Evolutionary conservation across 2,113 vertebrate species (phyloP), one percentile per base, ranked within the genome.

Genomic region (Promerops cafer): DNA sequence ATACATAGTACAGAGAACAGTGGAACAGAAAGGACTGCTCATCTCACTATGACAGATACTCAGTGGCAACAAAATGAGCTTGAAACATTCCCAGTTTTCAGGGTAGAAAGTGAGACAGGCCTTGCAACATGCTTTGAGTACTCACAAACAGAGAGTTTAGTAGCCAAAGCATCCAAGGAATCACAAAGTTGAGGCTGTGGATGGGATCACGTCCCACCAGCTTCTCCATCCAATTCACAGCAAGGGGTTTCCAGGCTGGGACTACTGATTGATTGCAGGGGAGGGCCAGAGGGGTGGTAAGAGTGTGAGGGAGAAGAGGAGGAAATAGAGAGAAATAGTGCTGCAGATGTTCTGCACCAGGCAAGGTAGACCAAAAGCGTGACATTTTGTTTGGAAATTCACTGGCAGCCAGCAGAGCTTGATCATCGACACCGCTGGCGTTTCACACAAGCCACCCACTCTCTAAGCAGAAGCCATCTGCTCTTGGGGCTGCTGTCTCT

Each of bases 351-450:
- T 80, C 37, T 66, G 56, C 13, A 63, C 28, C 27, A 27, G 1
- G 3, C n/a, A 30, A 65, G 28, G 27, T 21, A 63, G 68, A 72
- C 42, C 39, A 12, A 20, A 22, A 76, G 35, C 0, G 0, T 45
- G 70, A n/a, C 9, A 16, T 56, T 75, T 53, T 13, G 13, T 75
- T 75, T 76, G 61, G 74, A 82, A 87, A 54, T 74, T 15, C 4
- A 0, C 71, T 77, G 78, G 57, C 39, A 69, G n/a, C 30, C 5
- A 22, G 60, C 9, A 7, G 40, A 83, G 30, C 35, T 61, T 22
- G 27, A 72, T 47, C 75, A 42, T 45, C 4, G 0, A 2, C 1
- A 1, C n/a, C 0, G 1, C 72, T 71, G 63, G 57, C 0, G 0
- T 59, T 92, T 49, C 44, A 23, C 35, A 7, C 6, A 15, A 72